Evolutionary conservation across 2,888 invertebrate genomes (phyloP), one percentile per base, ranked within the genome.

Genomic region (Caenorhabditis drosophilae): DNA sequence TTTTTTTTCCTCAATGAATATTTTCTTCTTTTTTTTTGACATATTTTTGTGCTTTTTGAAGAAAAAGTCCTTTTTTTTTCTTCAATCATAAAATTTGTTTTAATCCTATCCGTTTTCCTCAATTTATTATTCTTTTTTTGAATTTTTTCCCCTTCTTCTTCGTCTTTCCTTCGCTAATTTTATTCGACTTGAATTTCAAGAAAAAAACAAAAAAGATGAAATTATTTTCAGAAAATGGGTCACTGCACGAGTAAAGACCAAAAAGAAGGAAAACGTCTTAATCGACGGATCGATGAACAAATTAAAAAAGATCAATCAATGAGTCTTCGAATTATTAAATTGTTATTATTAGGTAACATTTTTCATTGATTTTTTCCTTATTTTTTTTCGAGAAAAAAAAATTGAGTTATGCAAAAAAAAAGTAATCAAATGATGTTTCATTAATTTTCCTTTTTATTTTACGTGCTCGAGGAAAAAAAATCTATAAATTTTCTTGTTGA

Each of bases 261-360:
- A 44, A 84, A 83, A 56, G 81, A 83, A 36, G 70, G 70, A 56
- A 73, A 77, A 60, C 74, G 75, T 49, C 69, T 77, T 60, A 84
- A 78, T 55, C 71, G 81, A 16, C 70, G 76, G 35, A 83, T 83
- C 56, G 83, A 83, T 26, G 83, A 84, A 36, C 81, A 82, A 57
- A 77, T 83, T 44, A 75, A 79, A 40, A 82, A 81, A 58, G 83
- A 83, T 66, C 82, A 82, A 53, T 77, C 77, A 26, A 81, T 84
- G 81, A 73, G 61, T 38, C 62, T 83, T 27, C 59, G 83, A 38
- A 78, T 82, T 55, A 83, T 83, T 60, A 83, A 83, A 52, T 62
- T 83, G 40, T 67, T 83, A 22, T 70, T 83, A 22, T 73, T 83
- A 35, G 82, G 82, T 83, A 46, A 48, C 67, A n/a, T n/a, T n/a